These are phyloP conservation scores for Coryphaenoides rupestris DNA, from an alignment of 2,113 vertebrate species.

Conservation along the genomic window DNA sequence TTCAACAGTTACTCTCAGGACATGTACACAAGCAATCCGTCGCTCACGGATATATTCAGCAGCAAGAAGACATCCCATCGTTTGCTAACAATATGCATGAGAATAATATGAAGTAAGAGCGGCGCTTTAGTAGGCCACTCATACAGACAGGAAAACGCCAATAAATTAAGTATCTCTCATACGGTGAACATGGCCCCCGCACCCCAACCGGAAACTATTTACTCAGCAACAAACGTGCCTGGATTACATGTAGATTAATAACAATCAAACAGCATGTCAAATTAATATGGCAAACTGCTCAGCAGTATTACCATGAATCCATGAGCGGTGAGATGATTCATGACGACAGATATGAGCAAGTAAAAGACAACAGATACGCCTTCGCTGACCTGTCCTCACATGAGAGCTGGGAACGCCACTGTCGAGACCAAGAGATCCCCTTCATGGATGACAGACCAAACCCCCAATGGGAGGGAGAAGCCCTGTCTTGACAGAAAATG, in stretches of 20 bases:
- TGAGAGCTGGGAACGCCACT: constrained; percentile 36
- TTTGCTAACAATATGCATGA: constrained; percentile 39
- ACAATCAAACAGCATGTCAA: constrained; percentile 46
- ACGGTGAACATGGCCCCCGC: neutral
- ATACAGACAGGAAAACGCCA: constrained; percentile 7
- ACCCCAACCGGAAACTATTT: neutral
- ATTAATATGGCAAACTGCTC: constrained; percentile 35
- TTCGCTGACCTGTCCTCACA: constrained; percentile 47
- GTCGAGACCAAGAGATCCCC: constrained; percentile 38
- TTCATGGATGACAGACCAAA: constrained; percentile 21
- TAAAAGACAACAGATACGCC: constrained; percentile 42
- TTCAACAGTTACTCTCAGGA: constrained; percentile 43
- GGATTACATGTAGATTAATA: constrained; percentile 34
- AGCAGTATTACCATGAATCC: constrained; percentile 49
- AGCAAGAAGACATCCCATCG: constrained; percentile 38
- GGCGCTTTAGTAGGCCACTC: constrained; percentile 19
- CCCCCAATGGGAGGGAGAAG: constrained; percentile 53
- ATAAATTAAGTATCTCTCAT: neutral
- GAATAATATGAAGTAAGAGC: constrained; percentile 17
- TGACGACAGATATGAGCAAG: constrained; percentile 42
- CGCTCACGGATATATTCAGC: constrained; percentile 52
- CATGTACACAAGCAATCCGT: constrained; percentile 38
- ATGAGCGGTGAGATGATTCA: constrained; percentile 40
- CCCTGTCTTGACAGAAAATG: constrained; percentile 45
- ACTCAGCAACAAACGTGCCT: constrained; percentile 27